Percentiles rank a stretch among this genome's conserved stretches.
Evolutionary conservation across 2,888 invertebrate species (phyloP).

Genomic region (Netelia fuscicornis): DNA sequence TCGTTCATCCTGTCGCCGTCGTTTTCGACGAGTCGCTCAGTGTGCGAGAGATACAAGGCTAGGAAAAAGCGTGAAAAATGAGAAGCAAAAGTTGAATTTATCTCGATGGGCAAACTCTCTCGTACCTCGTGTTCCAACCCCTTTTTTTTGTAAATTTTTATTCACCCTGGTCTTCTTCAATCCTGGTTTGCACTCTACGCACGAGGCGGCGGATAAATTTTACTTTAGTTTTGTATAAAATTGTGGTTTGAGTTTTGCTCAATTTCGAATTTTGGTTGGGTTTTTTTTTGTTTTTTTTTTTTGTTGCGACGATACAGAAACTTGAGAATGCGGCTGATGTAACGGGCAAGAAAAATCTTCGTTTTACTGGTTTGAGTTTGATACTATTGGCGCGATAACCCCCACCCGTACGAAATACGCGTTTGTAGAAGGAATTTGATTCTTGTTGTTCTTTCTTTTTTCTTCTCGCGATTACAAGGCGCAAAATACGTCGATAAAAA

Average conservation of each 20-base stretch:
- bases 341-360: neutral
- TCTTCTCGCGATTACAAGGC: neutral
- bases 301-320: too few species aligned
- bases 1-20: constrained; percentile 13
- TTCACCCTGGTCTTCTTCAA: neutral
- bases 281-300: too few species aligned
- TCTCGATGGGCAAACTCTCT: constrained; percentile 13
- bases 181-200: neutral
- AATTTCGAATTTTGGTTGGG: too few species aligned
- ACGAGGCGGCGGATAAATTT: constrained; percentile 3
- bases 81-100: constrained; percentile 24
- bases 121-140: constrained; percentile 3
- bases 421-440: neutral
- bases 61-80: constrained; percentile 20
- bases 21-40: constrained; percentile 18
- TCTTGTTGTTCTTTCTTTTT: neutral
- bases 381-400: neutral
- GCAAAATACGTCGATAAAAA: too few species aligned
- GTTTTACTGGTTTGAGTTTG: neutral
- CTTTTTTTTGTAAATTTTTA: neutral
- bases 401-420: neutral
- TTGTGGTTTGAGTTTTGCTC: too few species aligned
- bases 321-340: neutral
- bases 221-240: neutral
- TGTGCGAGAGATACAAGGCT: neutral